Evolutionary conservation across 2,888 invertebrate genomes (phyloP).

Genomic region (Orthosia incerta): DNA sequence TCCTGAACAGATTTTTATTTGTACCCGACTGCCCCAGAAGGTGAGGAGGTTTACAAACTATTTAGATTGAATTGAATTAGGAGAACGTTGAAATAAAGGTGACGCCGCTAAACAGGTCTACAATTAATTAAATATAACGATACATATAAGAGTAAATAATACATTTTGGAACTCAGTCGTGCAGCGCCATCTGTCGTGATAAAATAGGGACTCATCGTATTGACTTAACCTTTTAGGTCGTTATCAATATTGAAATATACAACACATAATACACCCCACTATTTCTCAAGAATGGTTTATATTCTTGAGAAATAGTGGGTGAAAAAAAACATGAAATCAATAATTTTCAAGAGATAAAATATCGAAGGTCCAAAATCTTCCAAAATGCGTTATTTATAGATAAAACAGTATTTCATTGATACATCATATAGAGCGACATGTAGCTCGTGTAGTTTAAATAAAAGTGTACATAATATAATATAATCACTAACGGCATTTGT

Average conservation of each 20-base stretch:
- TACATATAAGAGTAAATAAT: constrained; percentile 32
- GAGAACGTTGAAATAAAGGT: constrained; percentile 14
- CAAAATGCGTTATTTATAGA: constrained; percentile 21
- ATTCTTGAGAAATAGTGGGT: too few species aligned
- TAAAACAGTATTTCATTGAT: constrained; percentile 6
- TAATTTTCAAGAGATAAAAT: constrained; percentile 5
- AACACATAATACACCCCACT: neutral
- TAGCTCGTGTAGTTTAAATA: constrained; percentile 18
- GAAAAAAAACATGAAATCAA: constrained; percentile 3
- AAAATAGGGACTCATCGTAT: neutral
- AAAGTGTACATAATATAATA: constrained; percentile 33
- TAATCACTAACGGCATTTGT: neutral
- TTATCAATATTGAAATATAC: constrained; percentile 8
- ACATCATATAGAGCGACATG: constrained; percentile 6
- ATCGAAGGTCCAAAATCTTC: constrained; percentile 13
- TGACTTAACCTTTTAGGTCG: neutral
- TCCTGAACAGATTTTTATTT: neutral
- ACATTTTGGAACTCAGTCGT: constrained; percentile 28
- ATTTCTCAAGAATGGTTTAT: constrained; percentile 2
- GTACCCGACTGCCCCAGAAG: neutral
- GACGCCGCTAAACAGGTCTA: constrained; percentile 27
- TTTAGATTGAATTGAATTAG: constrained; percentile 8
- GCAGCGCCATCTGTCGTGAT: neutral
- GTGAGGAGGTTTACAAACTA: constrained; percentile 7
- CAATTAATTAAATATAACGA: constrained; percentile 23